A percentile compares a stretch with the other conserved stretches of the same genome.
phyloP scores from a whole-genome alignment of 2,113 vertebrate species.

The Tragelaphus scriptus region DNA sequence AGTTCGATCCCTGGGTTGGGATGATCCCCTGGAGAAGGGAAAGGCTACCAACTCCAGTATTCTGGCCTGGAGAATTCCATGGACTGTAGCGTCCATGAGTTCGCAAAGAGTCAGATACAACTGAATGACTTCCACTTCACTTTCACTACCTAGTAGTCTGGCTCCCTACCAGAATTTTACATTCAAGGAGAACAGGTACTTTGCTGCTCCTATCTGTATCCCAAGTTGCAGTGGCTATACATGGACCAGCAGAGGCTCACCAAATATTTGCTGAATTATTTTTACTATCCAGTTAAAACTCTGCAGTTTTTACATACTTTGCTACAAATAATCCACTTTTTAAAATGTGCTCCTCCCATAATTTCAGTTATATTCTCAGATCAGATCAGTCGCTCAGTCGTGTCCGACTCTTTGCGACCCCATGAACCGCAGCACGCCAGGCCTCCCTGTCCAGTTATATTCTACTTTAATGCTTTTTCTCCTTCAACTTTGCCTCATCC shows the following conservation, averaged over 20 bases:
- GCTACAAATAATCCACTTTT: not conserved
- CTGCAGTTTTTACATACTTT: not conserved
- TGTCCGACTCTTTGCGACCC: too few species aligned
- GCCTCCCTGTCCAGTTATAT: too few species aligned
- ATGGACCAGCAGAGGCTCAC: not conserved
- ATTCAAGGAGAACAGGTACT: too few species aligned
- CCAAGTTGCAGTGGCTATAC: not conserved
- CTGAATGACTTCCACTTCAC: not conserved
- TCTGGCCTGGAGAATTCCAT: not conserved
- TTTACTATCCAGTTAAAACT: not conserved
- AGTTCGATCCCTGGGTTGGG: not conserved
- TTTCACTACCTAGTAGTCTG: not conserved
- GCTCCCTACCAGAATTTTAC: not conserved
- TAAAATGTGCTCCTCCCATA: not conserved
- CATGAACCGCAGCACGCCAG: too few species aligned
- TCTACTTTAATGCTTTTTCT: not conserved
- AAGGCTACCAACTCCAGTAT: not conserved
- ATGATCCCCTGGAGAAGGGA: not conserved
- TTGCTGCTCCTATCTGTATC: not conserved
- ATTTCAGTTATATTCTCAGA: not conserved
- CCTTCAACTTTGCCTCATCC: not conserved
- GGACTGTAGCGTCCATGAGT: not conserved
- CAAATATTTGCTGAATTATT: not conserved
- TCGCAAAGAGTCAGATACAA: rapidly evolving
- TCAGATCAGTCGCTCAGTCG: too few species aligned